Evolutionary conservation across 1,140 invertebrate genomes (phyloP), one percentile per base, ranked within the genome.

Genomic region (Xylocopa sonorina): DNA sequence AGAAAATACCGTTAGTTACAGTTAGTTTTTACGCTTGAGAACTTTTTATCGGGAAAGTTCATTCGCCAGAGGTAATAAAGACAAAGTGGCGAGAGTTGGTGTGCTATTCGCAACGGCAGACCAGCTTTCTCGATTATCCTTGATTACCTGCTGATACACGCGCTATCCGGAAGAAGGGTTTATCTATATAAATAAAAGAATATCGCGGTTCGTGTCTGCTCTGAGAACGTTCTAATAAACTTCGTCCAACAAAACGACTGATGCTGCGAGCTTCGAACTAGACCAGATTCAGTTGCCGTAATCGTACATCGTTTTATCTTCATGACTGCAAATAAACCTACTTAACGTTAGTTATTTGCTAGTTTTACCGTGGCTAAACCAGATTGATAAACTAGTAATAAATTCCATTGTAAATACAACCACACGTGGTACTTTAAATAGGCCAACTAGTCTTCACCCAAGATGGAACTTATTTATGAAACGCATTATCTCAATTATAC

Each of bases 31-130:
- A 66, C 27, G 32, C 43, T 66, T 67, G 16, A 18, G 21, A 48
- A 66, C 29, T 51, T 68, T 68, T 68, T 68, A 50, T 18, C 24
- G 46, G 4, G 21, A 68, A 68, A 51, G 29, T 55, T 57, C 10
- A 69, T 38, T 69, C 18, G 21, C 18, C 50, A n/a, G 32, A 16
- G 38, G 10, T 71, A 32, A 75, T 46, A 38, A 34, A 51, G 64
- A 51, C n/a, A 51, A 67, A 67, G 29, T 51, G 29, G 27, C 21
- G 29, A 43, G 16, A 43, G 10, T 43, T 18, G 18, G 50, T 18
- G 50, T 51, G 50, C 50, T 3, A 51, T 51, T 12, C 29, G 7
- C 18, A 29, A 64, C 10, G 43, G 24, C 24, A 32, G 34, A 2
- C 9, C 46, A 32, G 48, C 6, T 68, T 34, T 51, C 29, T 68